These are phyloP conservation scores for Proterorhinus semilunaris DNA, from an alignment of 2,113 vertebrate genomes.

Conservation along the genomic window DNA sequence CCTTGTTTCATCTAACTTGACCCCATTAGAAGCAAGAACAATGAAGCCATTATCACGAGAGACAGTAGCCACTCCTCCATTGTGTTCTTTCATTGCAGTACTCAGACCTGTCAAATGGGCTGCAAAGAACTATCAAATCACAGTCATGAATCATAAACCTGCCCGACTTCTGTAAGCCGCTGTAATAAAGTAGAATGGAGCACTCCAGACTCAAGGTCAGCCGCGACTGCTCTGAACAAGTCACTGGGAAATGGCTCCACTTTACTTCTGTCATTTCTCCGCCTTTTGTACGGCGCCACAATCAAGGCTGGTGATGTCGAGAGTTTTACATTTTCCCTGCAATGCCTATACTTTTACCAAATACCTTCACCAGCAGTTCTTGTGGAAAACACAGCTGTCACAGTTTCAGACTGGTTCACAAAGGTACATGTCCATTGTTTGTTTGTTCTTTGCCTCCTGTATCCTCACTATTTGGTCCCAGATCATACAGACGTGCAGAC, in stretches of 20 bases:
- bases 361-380: neutral
- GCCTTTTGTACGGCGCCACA: neutral
- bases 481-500: too few species aligned
- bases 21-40: conserved; percentile 34
- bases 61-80: conserved; percentile 7
- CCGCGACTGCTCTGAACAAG: conserved; percentile 12
- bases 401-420: too few species aligned
- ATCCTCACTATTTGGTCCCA: too few species aligned
- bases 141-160: conserved; percentile 61
- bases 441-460: too few species aligned
- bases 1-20: conserved; percentile 26
- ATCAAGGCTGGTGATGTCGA: neutral
- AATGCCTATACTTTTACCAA: neutral
- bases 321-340: neutral
- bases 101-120: conserved; percentile 58
- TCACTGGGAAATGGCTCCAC: neutral
- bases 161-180: conserved; percentile 40
- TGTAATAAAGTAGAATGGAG: conserved; percentile 60
- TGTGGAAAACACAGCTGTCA: neutral
- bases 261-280: neutral
- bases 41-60: conserved; percentile 22
- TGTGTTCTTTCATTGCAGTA: conserved; percentile 37
- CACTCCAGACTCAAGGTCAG: conserved; percentile 61
- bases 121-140: conserved; percentile 59
- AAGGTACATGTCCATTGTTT: neutral